These are phyloP conservation scores for Timandra comae DNA, from an alignment of 2,888 invertebrate genomes.

Conservation along the genomic window DNA sequence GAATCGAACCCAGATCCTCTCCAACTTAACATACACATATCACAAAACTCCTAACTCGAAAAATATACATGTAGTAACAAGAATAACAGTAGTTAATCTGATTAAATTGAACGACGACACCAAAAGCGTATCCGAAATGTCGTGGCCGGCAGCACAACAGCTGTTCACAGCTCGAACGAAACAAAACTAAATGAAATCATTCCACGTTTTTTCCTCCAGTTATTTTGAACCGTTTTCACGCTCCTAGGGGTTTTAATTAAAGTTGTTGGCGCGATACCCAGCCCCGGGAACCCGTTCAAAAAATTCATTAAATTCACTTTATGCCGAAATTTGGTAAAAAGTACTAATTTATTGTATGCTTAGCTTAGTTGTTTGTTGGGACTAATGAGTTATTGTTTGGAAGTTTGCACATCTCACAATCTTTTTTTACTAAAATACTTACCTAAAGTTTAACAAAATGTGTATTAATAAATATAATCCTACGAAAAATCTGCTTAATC, in stretches of 20 bases:
- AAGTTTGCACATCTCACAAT: too few relatives aligned
- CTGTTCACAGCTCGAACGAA: conserved; percentile 25
- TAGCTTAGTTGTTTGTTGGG: conserved; percentile 8
- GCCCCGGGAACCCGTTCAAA: conserved; percentile 39
- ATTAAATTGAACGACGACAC: too few relatives aligned
- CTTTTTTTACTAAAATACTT: too few relatives aligned
- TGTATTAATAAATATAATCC: too few relatives aligned
- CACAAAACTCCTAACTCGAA: too few relatives aligned
- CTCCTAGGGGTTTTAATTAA: conserved; percentile 57
- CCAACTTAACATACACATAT: too few relatives aligned
- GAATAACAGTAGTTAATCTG: too few relatives aligned
- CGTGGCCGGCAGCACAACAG: conserved; percentile 18
- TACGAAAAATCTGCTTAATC: too few relatives aligned
- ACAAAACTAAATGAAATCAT: conserved; percentile 40
- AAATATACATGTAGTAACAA: too few relatives aligned
- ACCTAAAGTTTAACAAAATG: too few relatives aligned
- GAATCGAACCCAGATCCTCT: too few relatives aligned
- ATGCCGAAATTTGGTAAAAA: conserved; percentile 34
- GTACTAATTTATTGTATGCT: conserved; percentile 32
- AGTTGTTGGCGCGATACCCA: conserved; percentile 47
- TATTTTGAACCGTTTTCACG: conserved; percentile 50
- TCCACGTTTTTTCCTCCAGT: conserved; percentile 34
- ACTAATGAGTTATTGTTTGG: conserved; percentile 3
- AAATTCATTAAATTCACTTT: conserved; percentile 56
- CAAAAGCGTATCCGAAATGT: too few relatives aligned